Percentiles rank a stretch among this genome's conserved stretches.
These are phyloP conservation scores for Drosophila niveifrons DNA, from an alignment of 2,888 invertebrate species.

Conservation along the genomic window DNA sequence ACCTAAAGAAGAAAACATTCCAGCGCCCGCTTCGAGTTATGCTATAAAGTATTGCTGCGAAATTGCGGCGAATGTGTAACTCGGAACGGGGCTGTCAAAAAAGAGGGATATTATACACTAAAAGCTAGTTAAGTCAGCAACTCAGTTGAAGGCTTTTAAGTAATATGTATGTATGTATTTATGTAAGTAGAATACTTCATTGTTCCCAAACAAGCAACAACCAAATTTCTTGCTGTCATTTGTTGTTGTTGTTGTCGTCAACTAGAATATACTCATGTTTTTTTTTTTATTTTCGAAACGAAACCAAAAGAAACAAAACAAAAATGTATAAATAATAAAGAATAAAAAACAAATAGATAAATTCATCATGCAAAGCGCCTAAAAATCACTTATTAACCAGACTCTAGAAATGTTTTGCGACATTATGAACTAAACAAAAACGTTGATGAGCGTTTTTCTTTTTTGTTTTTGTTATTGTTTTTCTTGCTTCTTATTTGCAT, in stretches of 20 bases:
- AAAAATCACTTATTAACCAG: slow-evolving; percentile 77
- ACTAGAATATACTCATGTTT: slow-evolving; percentile 83
- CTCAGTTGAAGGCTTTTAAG: slow-evolving; percentile 62
- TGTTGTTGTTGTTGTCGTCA: slow-evolving; percentile 68
- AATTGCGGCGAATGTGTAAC: slow-evolving; percentile 2
- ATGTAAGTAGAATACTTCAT: slow-evolving; percentile 68
- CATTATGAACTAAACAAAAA: slow-evolving; percentile 71
- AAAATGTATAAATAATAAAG: slow-evolving; percentile 33
- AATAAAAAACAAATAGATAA: slow-evolving; percentile 12
- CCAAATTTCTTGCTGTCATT: slow-evolving; percentile 27
- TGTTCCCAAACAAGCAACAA: slow-evolving; percentile 62
- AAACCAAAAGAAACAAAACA: slow-evolving; percentile 33
- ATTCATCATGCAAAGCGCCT: slow-evolving; percentile 51
- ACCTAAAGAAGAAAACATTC: slow-evolving; percentile 39
- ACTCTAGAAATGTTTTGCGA: slow-evolving; percentile 65
- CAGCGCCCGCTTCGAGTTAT: background rate
- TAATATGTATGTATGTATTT: slow-evolving; percentile 29
- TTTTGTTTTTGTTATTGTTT: slow-evolving; percentile 43
- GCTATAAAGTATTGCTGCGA: background rate
- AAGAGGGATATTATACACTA: slow-evolving; percentile 16
- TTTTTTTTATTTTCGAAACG: background rate
- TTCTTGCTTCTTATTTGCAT: slow-evolving; percentile 7
- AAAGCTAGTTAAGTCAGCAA: slow-evolving; percentile 54
- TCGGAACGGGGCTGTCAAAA: background rate
- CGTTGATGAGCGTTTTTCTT: slow-evolving; percentile 61